Base-by-base conservation (phyloP, 2,888 invertebrate genomes). In the Phytoseiulus persimilis region DNA sequence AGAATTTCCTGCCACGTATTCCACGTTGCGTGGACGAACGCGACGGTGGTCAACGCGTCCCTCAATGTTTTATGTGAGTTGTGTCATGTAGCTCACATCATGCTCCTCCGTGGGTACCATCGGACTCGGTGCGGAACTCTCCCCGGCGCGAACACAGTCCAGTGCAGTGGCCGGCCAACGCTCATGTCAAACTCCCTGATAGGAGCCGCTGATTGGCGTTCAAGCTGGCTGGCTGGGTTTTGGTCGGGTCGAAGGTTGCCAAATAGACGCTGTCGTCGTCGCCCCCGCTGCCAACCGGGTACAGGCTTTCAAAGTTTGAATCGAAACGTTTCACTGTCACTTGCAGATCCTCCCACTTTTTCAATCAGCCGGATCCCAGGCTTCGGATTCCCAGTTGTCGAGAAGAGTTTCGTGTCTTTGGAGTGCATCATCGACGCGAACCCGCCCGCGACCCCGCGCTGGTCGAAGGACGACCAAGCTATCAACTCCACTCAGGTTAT, bases 371-470 rank as follows among this genome's bases (percentile, higher is more conserved):
- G 97, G 91, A 95, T 96, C 93, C 97, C 97, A n/a, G 97, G 96
- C 89, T 97, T 97, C 93, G 97, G 97, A 90, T 95, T 96, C 93
- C 95, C 97, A 45, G 94, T 98, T 91, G 94, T 95, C 91, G 97
- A 97, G 93, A 97, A 97, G 90, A 96, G 96, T 92, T 95, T 96
- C 91, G 96, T 97, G 91, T 96, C 96, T 90, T 93, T 98, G 91
- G 96, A 96, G 93, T 98, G 98, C 92, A 96, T 96, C 93, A 97
- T 97, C 91, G 97, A 97, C 93, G 96, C 97, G 92, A 97, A 97
- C 94, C 98, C 98, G 31, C 95, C 95, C 90, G 96, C 96, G 90
- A 94, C 95, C 89, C 96, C 97, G 89, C 94, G 95, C 92, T 97
- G 97, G 97, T 95, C 96, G 92, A 94, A 94, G 92, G 94, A 91